Evolutionary conservation across 2,113 vertebrate genomes (phyloP), one percentile per base, ranked within the genome.

Genomic region (Sceloporus undulatus): DNA sequence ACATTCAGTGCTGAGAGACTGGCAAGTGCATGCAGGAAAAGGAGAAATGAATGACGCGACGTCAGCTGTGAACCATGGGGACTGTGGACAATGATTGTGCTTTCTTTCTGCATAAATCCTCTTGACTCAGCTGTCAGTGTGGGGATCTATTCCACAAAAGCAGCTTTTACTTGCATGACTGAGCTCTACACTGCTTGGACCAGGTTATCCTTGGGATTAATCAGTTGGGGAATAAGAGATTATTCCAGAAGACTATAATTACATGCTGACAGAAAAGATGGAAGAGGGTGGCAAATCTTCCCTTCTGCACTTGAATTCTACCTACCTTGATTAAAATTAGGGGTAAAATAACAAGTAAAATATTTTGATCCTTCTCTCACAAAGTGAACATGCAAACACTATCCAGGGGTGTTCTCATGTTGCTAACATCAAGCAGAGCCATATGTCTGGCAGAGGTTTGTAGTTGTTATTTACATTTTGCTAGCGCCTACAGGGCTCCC

Each of bases 61-160:
- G 95, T 87, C 91, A 91, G 90, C 85, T 2, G 91, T 87, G 88
- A 94, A 95, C 90, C 85, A 91, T 91, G 94, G 88, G 93, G 76
- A 25, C 92, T 90, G 82, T 11, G 90, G 94, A 94, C 95, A 95
- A 93, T 94, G 92, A 91, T 86, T 92, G 29, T 10, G 0, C 85
- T 96, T 95, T 96, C 91, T 94, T 92, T 93, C 89, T 95, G 93
- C 90, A 92, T 94, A 94, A 95, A 97, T 95, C 92, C 92, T 93
- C 92, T 94, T 92, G 92, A 89, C 78, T 93, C 88, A 91, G 94
- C 94, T 96, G 94, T 95, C 95, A 92, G 66, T 90, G 88, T 90
- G 83, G 80, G 92, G 87, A 86, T 84, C 81, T 85, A 65, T 75
- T 70, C 71, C 91, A 94, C 92, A 93, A 96, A 96, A 93, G 85